Conservation (phyloP, 2,888 invertebrate species). For the Lysandra bellargus region DNA sequence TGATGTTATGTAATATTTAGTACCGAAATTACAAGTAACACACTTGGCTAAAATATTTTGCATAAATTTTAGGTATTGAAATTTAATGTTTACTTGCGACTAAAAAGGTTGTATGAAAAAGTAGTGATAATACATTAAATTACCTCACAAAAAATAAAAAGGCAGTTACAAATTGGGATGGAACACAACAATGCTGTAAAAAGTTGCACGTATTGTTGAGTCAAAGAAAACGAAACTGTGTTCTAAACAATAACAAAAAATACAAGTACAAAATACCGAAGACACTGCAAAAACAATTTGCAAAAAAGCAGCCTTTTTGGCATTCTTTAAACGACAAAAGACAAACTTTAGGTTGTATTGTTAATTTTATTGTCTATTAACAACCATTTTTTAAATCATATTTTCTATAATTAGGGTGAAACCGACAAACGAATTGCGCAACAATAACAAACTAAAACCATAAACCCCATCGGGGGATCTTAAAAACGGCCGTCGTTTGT, state of each 20-base stretch:
- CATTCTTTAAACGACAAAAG: conserved; percentile 48
- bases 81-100: not conserved
- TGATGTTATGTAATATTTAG: too few species aligned
- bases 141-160: not conserved
- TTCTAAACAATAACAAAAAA: conserved; percentile 24
- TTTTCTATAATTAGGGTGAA: conserved; percentile 49
- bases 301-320: conserved; percentile 51
- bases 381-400: conserved; percentile 47
- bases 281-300: conserved; percentile 19
- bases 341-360: conserved; percentile 40
- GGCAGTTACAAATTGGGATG: not conserved
- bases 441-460: conserved; percentile 47
- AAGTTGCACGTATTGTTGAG: conserved; percentile 15
- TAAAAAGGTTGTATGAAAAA: not conserved
- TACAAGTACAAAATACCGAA: not conserved
- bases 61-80: not conserved
- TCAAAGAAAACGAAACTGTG: conserved; percentile 26
- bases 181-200: not conserved
- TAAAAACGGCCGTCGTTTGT: conserved; percentile 35
- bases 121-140: not conserved
- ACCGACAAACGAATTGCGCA: conserved; percentile 59
- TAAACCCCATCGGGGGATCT: conserved; percentile 31
- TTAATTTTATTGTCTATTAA: conserved; percentile 47
- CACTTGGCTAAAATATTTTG: too few species aligned
- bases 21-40: too few species aligned